Evolutionary conservation across 2,113 vertebrate species (phyloP).

Genomic region (Myotis lucifugus): DNA sequence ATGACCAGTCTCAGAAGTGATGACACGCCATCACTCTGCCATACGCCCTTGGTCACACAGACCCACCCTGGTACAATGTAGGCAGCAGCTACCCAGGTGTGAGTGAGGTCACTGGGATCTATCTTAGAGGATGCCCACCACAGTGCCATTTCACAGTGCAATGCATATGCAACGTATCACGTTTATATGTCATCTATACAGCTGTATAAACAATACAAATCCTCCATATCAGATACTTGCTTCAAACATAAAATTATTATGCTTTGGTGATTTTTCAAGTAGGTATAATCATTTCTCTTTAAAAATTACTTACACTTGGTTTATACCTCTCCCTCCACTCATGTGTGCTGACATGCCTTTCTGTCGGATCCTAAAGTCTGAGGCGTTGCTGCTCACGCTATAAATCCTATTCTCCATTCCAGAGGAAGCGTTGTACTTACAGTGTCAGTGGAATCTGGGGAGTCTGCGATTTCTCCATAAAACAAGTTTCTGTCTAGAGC

Average conservation of each 20-base stretch:
- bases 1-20: background rate
- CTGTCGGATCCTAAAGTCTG: background rate
- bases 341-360: background rate
- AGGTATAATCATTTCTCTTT: constrained; percentile 10
- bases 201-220: background rate
- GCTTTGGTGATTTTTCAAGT: constrained; percentile 6
- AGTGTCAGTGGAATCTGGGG: background rate
- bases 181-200: too few species aligned
- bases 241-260: constrained; percentile 30
- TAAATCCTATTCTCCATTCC: background rate
- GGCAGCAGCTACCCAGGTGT: background rate
- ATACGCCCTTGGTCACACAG: background rate
- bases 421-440: background rate
- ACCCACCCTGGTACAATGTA: background rate
- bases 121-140: background rate
- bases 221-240: background rate
- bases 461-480: background rate
- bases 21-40: background rate
- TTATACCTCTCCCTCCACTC: background rate
- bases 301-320: background rate
- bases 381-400: background rate
- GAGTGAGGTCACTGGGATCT: background rate
- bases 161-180: background rate
- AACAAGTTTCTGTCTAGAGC: background rate
- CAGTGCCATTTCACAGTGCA: background rate